Conservation (phyloP, 1,140 invertebrate genomes). For the Drosophila guanche region DNA sequence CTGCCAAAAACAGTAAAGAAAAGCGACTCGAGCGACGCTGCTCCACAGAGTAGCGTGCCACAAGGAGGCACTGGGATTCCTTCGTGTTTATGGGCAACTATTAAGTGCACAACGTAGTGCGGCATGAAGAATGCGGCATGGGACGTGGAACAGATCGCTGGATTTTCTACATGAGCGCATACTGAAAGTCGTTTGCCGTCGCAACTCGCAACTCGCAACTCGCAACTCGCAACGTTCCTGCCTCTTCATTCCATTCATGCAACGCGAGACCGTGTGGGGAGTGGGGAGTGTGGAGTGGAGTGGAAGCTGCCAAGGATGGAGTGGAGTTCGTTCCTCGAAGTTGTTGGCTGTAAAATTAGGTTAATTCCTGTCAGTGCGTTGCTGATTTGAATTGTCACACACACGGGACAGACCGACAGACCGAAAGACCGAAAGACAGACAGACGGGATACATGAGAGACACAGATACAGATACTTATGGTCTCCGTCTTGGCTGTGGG, state of each 20-base stretch:
- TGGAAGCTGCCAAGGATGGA: neutral
- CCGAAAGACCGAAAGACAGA: neutral
- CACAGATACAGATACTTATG: slow-evolving; percentile 1
- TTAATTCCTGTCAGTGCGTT: slow-evolving; percentile 80
- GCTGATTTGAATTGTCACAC: slow-evolving; percentile 61
- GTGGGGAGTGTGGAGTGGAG: neutral
- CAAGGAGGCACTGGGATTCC: slow-evolving; percentile 11
- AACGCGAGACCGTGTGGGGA: neutral
- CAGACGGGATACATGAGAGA: neutral
- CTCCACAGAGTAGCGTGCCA: slow-evolving; percentile 17
- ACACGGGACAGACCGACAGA: slow-evolving; percentile 11
- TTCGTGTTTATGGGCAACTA: slow-evolving; percentile 77
- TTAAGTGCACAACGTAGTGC: slow-evolving; percentile 76
- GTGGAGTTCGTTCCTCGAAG: slow-evolving; percentile 25
- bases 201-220: slow-evolving; percentile 8
- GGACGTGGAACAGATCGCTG: slow-evolving; percentile 80
- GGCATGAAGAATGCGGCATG: slow-evolving; percentile 78
- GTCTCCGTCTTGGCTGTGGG: slow-evolving; percentile 28
- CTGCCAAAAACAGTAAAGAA: neutral
- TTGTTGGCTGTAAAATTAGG: slow-evolving; percentile 78
- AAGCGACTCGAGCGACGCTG: neutral
- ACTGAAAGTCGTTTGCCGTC: slow-evolving; percentile 60
- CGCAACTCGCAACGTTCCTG: slow-evolving; percentile 7
- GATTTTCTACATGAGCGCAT: slow-evolving; percentile 79
- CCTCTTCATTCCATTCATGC: slow-evolving; percentile 48